phyloP scores from a whole-genome alignment of 1,140 invertebrate genomes.

The Drosophila sturtevanti region DNA sequence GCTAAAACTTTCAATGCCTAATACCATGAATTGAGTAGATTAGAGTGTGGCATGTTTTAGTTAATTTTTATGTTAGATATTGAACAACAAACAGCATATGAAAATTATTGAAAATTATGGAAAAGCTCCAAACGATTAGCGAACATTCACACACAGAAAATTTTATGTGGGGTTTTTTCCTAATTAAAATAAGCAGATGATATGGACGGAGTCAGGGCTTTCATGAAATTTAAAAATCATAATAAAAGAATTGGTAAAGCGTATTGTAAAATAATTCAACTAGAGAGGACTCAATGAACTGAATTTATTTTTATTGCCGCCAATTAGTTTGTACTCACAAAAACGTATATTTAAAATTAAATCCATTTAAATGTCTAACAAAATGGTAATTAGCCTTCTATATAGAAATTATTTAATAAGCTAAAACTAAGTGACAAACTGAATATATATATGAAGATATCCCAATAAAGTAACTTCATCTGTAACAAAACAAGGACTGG shows the following conservation, averaged over 20 bases:
- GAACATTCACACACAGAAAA: constrained; percentile 12
- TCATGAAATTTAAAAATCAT: too few relatives aligned
- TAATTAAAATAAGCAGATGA: constrained; percentile 55
- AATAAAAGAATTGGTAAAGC: too few relatives aligned
- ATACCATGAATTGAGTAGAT: constrained; percentile 52
- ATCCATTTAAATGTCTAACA: too few relatives aligned
- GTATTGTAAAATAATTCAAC: too few relatives aligned
- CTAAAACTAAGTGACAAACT: too few relatives aligned
- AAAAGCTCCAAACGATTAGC: constrained; percentile 25
- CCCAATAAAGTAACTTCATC: too few relatives aligned
- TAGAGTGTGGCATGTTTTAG: constrained; percentile 25
- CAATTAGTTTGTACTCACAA: not conserved
- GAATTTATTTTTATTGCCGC: not conserved
- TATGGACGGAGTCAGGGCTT: not conserved
- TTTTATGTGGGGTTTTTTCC: not conserved
- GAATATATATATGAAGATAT: too few relatives aligned
- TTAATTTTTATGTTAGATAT: constrained; percentile 47
- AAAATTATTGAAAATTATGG: constrained; percentile 46
- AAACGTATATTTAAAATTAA: too few relatives aligned
- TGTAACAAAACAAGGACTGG: too few relatives aligned
- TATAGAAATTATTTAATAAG: too few relatives aligned
- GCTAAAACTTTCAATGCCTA: constrained; percentile 20
- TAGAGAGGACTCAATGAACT: too few relatives aligned
- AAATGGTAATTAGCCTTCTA: too few relatives aligned
- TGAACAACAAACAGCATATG: constrained; percentile 51